These are phyloP conservation scores for Habrosyne pyritoides DNA, from an alignment of 2,888 invertebrate species.

Conservation along the genomic window DNA sequence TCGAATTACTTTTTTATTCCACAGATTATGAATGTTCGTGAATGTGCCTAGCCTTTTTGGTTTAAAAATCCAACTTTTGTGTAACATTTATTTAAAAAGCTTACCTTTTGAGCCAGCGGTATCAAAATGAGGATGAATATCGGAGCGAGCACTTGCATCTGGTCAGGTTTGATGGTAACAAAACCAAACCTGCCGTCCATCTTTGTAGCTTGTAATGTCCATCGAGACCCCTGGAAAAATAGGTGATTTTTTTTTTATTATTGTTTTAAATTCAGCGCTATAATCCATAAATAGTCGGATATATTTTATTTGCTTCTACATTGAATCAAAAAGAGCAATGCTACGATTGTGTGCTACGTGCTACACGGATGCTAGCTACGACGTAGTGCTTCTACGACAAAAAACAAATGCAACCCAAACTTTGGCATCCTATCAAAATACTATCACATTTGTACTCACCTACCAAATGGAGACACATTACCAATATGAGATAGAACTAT, in stretches of 20 bases:
- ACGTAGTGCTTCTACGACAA: neutral
- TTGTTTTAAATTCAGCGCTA: neutral
- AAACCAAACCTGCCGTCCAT: constrained; percentile 88
- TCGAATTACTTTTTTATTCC: too few relatives aligned
- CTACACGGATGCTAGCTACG: neutral
- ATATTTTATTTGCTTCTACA: neutral
- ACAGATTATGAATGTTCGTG: too few relatives aligned
- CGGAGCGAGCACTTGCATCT: constrained; percentile 92
- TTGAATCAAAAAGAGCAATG: too few relatives aligned
- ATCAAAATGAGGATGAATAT: constrained; percentile 88
- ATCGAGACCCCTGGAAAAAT: constrained; percentile 86
- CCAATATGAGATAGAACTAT: too few relatives aligned
- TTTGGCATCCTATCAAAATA: too few relatives aligned
- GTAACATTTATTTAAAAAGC: constrained; percentile 56
- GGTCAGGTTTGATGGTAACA: constrained; percentile 90
- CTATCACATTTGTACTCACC: too few relatives aligned
- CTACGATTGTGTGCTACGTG: neutral
- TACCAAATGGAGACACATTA: too few relatives aligned
- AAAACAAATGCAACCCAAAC: neutral
- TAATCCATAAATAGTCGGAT: neutral
- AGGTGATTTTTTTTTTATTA: neutral
- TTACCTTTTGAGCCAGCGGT: constrained; percentile 85
- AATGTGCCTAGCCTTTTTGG: too few relatives aligned
- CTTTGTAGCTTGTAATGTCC: constrained; percentile 91
- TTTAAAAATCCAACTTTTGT: too few relatives aligned